phyloP scores from a whole-genome alignment of 2,888 invertebrate genomes.

The Kryphioiulus occultus region DNA sequence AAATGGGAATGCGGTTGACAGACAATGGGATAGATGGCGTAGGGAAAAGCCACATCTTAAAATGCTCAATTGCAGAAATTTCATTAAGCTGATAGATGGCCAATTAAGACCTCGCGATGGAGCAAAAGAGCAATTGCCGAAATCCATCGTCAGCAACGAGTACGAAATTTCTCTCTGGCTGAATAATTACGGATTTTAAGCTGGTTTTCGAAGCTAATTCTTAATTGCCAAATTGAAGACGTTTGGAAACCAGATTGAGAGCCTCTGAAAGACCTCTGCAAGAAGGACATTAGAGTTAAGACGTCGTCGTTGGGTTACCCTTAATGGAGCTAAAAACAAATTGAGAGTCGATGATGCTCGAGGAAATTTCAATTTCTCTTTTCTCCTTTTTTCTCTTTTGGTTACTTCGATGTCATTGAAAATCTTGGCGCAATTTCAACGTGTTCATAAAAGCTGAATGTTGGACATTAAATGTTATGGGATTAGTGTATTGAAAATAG shows the following conservation, averaged over 20 bases:
- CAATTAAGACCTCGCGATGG: background rate
- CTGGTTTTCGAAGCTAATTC: background rate
- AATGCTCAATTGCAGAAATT: conserved; percentile 23
- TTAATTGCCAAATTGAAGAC: conserved; percentile 17
- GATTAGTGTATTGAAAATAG: too few relatives aligned
- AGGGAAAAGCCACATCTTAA: conserved; percentile 23
- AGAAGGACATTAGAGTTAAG: background rate
- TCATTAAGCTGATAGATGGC: conserved; percentile 23
- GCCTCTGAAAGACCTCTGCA: background rate
- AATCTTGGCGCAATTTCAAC: too few relatives aligned
- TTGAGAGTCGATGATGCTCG: background rate
- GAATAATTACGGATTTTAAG: conserved; percentile 13
- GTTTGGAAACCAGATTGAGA: background rate
- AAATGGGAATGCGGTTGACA: conserved; percentile 15
- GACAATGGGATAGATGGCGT: background rate
- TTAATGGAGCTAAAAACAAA: conserved; percentile 8
- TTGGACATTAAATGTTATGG: too few relatives aligned
- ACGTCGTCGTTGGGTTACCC: background rate
- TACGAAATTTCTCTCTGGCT: background rate
- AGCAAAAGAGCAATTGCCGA: conserved; percentile 23
- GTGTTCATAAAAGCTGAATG: too few relatives aligned
- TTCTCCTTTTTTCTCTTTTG: background rate
- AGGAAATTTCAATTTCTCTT: too few relatives aligned
- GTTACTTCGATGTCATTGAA: too few relatives aligned
- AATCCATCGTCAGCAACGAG: background rate